Conservation (phyloP, 2,888 invertebrate species). For the Catocala nupta region DNA sequence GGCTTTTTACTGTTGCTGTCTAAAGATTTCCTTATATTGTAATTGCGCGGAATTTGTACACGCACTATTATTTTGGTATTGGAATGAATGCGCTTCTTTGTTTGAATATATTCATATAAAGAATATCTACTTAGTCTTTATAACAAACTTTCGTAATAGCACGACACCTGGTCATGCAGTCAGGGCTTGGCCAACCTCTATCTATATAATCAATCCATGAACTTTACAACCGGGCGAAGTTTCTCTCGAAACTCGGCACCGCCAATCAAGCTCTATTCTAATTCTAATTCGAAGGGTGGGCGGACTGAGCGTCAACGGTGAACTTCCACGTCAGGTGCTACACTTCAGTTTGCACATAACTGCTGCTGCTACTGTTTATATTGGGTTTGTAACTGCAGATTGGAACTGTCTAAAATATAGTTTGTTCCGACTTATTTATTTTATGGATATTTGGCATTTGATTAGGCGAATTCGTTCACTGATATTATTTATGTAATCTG, state of each 20-base stretch:
- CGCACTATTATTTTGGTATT: too few species aligned
- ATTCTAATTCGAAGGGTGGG: constrained; percentile 54
- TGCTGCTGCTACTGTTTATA: constrained; percentile 37
- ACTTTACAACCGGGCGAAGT: constrained; percentile 44
- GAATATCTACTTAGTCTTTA: background rate
- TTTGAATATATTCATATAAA: too few species aligned
- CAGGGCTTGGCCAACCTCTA: constrained; percentile 10
- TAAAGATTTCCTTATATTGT: too few species aligned
- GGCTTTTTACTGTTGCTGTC: too few species aligned
- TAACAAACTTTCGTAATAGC: background rate
- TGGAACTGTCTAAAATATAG: constrained; percentile 13
- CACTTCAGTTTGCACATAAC: constrained; percentile 46
- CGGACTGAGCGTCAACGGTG: constrained; percentile 32
- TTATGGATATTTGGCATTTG: background rate
- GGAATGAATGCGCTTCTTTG: too few species aligned
- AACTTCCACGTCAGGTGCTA: constrained; percentile 50
- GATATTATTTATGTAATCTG: too few species aligned
- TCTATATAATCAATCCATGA: constrained; percentile 43
- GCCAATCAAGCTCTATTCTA: constrained; percentile 61
- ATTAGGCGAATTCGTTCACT: background rate
- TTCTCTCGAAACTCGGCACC: constrained; percentile 45
- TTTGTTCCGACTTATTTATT: constrained; percentile 19
- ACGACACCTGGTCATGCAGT: constrained; percentile 7
- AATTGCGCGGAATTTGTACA: too few species aligned
- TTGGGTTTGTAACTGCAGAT: constrained; percentile 45